phyloP scores from a whole-genome alignment of 2,888 invertebrate species.

The Microlaimidae sp. region DNA sequence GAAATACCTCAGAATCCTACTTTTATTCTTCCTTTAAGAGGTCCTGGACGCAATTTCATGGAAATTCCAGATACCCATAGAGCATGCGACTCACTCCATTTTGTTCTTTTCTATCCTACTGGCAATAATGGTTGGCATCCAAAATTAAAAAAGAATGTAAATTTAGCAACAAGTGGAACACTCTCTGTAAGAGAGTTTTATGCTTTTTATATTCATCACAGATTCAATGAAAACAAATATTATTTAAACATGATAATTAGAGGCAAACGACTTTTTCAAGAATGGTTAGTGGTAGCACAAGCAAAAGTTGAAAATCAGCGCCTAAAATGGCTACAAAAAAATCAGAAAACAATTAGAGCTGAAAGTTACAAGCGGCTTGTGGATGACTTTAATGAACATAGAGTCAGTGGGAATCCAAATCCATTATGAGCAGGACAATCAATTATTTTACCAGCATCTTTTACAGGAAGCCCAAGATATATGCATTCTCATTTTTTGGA shows the following conservation, averaged over 20 bases:
- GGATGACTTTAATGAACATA: neutral
- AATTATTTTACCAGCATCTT: slow-evolving; percentile 25
- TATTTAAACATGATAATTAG: too few relatives aligned
- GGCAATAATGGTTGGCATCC: neutral
- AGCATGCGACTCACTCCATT: neutral
- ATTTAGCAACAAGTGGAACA: too few relatives aligned
- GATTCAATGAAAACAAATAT: too few relatives aligned
- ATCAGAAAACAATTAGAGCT: neutral
- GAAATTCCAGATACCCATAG: slow-evolving; percentile 1
- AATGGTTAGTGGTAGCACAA: neutral
- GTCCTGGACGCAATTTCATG: neutral
- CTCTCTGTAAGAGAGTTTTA: too few relatives aligned
- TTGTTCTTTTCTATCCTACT: neutral
- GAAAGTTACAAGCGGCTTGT: neutral
- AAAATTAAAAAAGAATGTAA: too few relatives aligned
- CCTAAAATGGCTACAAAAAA: neutral
- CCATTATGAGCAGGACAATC: neutral
- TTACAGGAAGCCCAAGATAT: slow-evolving; percentile 34
- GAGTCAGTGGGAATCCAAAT: too few relatives aligned
- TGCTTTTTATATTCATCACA: too few relatives aligned
- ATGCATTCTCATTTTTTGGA: slow-evolving; percentile 24
- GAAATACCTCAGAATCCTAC: neutral
- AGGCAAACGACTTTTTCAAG: neutral
- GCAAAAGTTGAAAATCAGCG: neutral
- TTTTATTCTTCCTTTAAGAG: neutral